Percentiles rank a stretch among this genome's conserved stretches.
These are phyloP conservation scores for Myotis planiceps DNA, from an alignment of 2,797 vertebrate species.

Conservation along the genomic window DNA sequence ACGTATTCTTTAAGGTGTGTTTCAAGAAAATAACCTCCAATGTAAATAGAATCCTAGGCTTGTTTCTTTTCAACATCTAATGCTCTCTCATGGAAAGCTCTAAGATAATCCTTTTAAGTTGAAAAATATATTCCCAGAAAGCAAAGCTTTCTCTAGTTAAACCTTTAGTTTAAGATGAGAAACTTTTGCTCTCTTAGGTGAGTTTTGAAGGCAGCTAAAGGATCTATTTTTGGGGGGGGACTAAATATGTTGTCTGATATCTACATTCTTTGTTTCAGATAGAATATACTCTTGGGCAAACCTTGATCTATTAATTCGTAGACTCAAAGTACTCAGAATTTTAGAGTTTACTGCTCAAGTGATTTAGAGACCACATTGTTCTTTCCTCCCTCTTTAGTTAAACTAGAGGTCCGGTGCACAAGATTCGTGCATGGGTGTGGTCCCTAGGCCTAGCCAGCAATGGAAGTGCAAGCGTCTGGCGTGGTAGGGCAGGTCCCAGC, in stretches of 20 bases:
- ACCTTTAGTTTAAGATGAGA: background rate
- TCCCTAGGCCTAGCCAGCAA: too few species aligned
- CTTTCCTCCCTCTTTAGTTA: constrained; percentile 3
- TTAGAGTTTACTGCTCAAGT: background rate
- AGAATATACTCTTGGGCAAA: background rate
- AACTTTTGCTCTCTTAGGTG: background rate
- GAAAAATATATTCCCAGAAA: background rate
- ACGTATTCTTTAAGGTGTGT: background rate
- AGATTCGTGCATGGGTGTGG: too few species aligned
- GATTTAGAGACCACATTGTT: background rate
- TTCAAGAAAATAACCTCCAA: background rate
- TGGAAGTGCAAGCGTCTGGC: too few species aligned
- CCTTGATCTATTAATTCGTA: background rate
- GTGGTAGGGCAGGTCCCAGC: too few species aligned
- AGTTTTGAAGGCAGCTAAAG: background rate
- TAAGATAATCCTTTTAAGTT: background rate
- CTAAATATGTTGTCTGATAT: background rate
- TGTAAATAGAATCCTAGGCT: background rate
- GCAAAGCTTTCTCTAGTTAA: constrained; percentile 11
- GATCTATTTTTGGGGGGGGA: background rate
- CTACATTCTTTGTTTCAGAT: background rate
- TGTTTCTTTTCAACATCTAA: constrained; percentile 31
- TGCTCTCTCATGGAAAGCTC: background rate
- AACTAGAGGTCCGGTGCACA: background rate
- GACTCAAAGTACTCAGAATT: background rate